phyloP scores from a whole-genome alignment of 1,140 invertebrate genomes.

The Aricia agestis region DNA sequence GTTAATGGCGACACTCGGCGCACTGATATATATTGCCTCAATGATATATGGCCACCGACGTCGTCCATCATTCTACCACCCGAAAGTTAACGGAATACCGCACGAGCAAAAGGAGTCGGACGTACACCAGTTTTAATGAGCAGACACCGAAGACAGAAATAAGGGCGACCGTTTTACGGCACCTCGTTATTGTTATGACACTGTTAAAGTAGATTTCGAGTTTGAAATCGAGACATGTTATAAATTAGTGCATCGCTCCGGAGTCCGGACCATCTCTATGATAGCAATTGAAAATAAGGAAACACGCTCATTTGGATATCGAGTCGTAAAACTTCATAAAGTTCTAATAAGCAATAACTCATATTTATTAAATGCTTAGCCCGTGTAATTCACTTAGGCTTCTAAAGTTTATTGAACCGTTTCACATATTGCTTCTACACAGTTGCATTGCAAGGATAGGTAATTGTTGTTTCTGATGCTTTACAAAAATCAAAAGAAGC shows the following conservation, averaged over 20 bases:
- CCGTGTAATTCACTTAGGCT: too few relatives aligned
- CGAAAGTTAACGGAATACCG: constrained; percentile 70
- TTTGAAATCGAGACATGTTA: constrained; percentile 42
- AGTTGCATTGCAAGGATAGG: too few relatives aligned
- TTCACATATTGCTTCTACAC: too few relatives aligned
- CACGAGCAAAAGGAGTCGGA: constrained; percentile 50
- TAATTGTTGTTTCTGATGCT: too few relatives aligned
- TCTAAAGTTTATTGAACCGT: too few relatives aligned
- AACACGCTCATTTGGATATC: not conserved
- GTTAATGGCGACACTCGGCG: constrained; percentile 73
- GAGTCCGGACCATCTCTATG: not conserved
- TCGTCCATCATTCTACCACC: constrained; percentile 72
- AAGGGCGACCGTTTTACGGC: constrained; percentile 57
- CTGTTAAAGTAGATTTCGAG: constrained; percentile 55
- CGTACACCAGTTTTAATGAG: constrained; percentile 66
- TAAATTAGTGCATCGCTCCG: constrained; percentile 38
- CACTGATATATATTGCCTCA: constrained; percentile 68
- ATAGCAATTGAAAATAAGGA: not conserved
- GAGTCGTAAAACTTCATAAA: not conserved
- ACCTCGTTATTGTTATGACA: constrained; percentile 64
- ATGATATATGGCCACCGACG: constrained; percentile 71
- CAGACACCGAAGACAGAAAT: constrained; percentile 69
- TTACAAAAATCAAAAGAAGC: not conserved
- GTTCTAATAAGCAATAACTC: too few relatives aligned
- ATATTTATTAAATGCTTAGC: too few relatives aligned